These are phyloP conservation scores for Archocentrus centrarchus DNA, from an alignment of 2,113 vertebrate species.

Conservation along the genomic window DNA sequence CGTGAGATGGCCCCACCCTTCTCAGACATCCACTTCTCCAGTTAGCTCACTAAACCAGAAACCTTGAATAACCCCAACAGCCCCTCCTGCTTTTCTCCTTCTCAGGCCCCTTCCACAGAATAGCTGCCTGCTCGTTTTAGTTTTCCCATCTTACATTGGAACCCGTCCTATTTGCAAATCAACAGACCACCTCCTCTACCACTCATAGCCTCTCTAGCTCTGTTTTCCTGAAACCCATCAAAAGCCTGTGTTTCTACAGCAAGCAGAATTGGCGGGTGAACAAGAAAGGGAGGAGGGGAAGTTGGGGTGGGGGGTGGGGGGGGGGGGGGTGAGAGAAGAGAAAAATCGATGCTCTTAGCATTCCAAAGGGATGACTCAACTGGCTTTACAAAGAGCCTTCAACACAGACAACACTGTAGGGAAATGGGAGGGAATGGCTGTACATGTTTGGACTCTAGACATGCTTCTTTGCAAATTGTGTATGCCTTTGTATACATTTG, in stretches of 20 bases:
- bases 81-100: conserved; percentile 22
- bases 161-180: conserved; percentile 37
- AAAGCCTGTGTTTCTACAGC: conserved; percentile 54
- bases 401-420: conserved; percentile 40
- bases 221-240: conserved; percentile 43
- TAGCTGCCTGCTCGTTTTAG: conserved; percentile 19
- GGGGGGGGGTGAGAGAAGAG: conserved; percentile 17
- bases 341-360: conserved; percentile 72
- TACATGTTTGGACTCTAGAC: conserved; percentile 27
- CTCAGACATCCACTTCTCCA: conserved; percentile 22
- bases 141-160: conserved; percentile 47
- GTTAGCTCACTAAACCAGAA: conserved; percentile 24
- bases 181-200: conserved; percentile 25
- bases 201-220: conserved; percentile 16
- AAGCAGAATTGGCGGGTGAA: conserved; percentile 50
- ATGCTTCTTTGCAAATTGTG: conserved; percentile 23
- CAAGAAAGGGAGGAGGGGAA: conserved; percentile 1
- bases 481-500: conserved; percentile 15
- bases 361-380: conserved; percentile 78
- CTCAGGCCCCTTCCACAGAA: conserved; percentile 32
- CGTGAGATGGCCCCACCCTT: conserved; percentile 10
- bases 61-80: conserved; percentile 39
- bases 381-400: conserved; percentile 54
- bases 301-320: neutral
- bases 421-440: conserved; percentile 29